These are phyloP conservation scores for Megaustenia siamemsis DNA, from an alignment of 2,888 invertebrate species.

Conservation along the genomic window DNA sequence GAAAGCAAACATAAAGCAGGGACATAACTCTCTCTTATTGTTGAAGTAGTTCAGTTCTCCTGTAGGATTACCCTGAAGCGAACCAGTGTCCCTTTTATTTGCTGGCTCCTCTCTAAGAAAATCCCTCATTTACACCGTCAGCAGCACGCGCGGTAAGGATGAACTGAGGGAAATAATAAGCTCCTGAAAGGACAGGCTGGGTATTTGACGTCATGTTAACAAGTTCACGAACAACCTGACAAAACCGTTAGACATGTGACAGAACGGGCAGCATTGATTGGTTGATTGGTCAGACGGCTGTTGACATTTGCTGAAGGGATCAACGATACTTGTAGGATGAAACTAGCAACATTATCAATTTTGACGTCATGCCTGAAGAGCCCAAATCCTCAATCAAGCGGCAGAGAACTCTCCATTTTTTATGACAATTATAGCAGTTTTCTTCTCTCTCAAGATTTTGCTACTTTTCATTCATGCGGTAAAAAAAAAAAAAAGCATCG, in stretches of 20 bases:
- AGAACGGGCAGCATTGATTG: conserved; percentile 23
- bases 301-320: conserved; percentile 30
- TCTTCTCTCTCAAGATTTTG: no score
- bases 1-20: not conserved
- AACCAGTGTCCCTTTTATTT: not conserved
- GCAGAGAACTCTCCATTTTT: no score
- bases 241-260: not conserved
- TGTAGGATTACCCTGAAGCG: not conserved
- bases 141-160: not conserved
- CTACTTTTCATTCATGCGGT: no score
- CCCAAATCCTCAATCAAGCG: not conserved
- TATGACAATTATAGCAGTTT: no score
- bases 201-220: conserved; percentile 17
- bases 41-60: not conserved
- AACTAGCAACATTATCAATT: conserved; percentile 2
- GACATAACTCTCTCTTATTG: not conserved
- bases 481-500: no score
- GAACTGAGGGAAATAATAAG: conserved; percentile 14
- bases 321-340: not conserved
- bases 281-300: conserved; percentile 27
- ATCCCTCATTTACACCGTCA: conserved; percentile 20
- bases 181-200: not conserved
- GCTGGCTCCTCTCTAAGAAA: not conserved
- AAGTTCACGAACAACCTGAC: conserved; percentile 16
- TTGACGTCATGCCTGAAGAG: not conserved